Evolutionary conservation across 1,140 invertebrate species (phyloP).

Genomic region (Papilio dardanus): DNA sequence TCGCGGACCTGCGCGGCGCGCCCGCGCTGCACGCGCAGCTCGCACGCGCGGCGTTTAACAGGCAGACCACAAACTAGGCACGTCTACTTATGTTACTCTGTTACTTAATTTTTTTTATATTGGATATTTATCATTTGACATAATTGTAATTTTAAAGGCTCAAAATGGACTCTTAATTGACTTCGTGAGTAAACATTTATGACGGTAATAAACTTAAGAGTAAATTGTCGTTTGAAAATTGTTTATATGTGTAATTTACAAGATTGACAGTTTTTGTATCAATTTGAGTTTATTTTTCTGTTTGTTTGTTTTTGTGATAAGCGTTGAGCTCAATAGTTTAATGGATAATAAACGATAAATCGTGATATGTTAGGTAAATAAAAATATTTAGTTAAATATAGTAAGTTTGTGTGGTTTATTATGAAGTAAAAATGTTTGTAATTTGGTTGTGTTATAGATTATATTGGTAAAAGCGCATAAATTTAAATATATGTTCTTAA

Average conservation of each 20-base stretch:
- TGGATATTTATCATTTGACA: background rate
- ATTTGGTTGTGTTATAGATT: background rate
- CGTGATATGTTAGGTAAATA: background rate
- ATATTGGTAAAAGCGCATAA: background rate
- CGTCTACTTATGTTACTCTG: slow-evolving; percentile 13
- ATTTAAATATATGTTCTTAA: background rate
- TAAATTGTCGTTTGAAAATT: background rate
- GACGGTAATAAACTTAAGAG: background rate
- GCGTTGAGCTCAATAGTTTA: background rate
- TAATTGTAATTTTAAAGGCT: background rate
- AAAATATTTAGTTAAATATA: background rate
- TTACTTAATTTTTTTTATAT: slow-evolving; percentile 26
- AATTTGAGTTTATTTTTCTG: background rate
- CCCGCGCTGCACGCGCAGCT: slow-evolving; percentile 56
- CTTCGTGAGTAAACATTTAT: background rate
- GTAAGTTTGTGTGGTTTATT: background rate
- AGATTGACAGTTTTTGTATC: background rate
- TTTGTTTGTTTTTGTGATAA: background rate
- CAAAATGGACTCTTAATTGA: background rate
- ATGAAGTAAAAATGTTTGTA: background rate
- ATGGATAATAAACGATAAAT: background rate
- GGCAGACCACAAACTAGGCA: slow-evolving; percentile 32
- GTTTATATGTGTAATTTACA: background rate
- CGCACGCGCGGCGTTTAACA: slow-evolving; percentile 43
- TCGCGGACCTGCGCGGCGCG: slow-evolving; percentile 69